Evolutionary conservation across 2,113 vertebrate species (phyloP).

Genomic region (Neolamprologus sp.): DNA sequence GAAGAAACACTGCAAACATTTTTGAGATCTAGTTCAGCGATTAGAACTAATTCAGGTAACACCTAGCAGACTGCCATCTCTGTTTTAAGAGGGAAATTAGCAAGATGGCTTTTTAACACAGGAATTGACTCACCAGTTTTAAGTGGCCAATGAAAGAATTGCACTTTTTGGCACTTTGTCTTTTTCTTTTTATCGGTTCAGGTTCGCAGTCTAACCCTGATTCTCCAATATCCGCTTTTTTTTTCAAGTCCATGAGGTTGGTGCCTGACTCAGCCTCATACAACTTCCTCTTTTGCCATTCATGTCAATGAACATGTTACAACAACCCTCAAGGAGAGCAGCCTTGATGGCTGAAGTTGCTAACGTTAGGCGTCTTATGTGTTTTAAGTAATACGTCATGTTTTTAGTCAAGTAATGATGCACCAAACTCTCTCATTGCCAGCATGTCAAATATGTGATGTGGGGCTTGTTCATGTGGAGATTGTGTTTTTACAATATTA

Average conservation of each 20-base stretch:
- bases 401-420: rapidly evolving
- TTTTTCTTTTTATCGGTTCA: neutral
- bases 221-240: rapidly evolving
- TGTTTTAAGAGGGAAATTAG: neutral
- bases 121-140: neutral
- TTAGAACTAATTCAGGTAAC: neutral
- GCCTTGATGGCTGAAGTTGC: neutral
- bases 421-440: neutral
- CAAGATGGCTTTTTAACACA: neutral
- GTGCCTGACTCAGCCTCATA: neutral
- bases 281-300: neutral
- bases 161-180: neutral
- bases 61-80: neutral
- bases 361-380: rapidly evolving
- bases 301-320: neutral
- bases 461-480: neutral
- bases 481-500: neutral
- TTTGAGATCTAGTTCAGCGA: neutral
- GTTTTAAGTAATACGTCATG: neutral
- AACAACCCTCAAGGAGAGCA: neutral
- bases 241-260: neutral
- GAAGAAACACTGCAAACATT: neutral
- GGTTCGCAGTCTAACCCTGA: rapidly evolving
- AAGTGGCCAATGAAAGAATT: neutral
- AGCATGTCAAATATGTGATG: neutral